These are phyloP conservation scores for Miichthys miiuy DNA, from an alignment of 2,797 vertebrate genomes.

Conservation along the genomic window DNA sequence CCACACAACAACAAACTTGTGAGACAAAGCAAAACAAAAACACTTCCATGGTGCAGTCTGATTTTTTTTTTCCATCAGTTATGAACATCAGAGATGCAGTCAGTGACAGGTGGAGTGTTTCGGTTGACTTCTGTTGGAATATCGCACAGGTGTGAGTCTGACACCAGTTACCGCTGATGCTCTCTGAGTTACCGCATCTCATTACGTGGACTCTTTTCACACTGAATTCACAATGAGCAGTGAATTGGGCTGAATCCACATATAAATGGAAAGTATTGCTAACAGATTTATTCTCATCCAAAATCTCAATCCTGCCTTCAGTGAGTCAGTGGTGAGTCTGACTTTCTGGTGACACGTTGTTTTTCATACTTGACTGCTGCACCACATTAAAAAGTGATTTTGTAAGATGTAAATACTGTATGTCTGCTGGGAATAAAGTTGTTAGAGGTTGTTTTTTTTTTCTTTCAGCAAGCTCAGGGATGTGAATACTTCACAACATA, in stretches of 20 bases:
- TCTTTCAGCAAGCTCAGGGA: neutral
- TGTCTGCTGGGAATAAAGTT: slow-evolving; percentile 15
- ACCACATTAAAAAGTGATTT: slow-evolving; percentile 11
- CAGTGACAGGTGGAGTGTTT: neutral
- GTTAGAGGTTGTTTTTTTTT: neutral
- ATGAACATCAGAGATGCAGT: slow-evolving; percentile 22
- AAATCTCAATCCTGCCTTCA: neutral
- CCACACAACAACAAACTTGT: slow-evolving; percentile 69
- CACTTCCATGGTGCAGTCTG: neutral
- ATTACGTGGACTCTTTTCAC: neutral
- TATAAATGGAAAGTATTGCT: neutral
- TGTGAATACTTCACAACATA: neutral
- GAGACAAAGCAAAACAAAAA: slow-evolving; percentile 48
- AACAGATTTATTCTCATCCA: neutral
- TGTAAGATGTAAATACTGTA: slow-evolving; percentile 19
- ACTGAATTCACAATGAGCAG: neutral
- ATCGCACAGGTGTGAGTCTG: slow-evolving; percentile 16
- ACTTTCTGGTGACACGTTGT: slow-evolving; percentile 4
- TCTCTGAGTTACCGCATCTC: neutral
- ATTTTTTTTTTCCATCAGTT: slow-evolving; percentile 44
- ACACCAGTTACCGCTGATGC: neutral
- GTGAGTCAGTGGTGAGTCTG: slow-evolving; percentile 7
- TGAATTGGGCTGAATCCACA: neutral
- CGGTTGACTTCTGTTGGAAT: slow-evolving; percentile 25
- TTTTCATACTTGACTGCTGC: neutral